A percentile compares a stretch with the other conserved stretches of the same genome.
Evolutionary conservation across 2,888 invertebrate genomes (phyloP).

Genomic region (Deilephila elpenor): DNA sequence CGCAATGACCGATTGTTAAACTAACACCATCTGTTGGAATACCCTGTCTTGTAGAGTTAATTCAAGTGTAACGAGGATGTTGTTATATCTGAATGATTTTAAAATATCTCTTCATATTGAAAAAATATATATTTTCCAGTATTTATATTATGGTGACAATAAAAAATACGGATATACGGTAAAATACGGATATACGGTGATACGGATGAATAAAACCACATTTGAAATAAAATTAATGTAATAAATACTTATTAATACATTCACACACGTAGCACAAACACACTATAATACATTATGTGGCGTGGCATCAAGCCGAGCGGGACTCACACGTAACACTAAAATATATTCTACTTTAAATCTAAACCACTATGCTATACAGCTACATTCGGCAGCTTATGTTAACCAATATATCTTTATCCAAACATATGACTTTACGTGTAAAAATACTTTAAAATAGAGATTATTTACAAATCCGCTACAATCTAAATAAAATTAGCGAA

Average conservation of each 20-base stretch:
- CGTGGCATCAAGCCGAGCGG: constrained; percentile 55
- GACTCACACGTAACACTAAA: constrained; percentile 47
- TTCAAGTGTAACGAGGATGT: no score
- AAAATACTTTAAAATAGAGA: constrained; percentile 31
- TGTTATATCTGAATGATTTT: no score
- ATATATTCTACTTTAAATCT: constrained; percentile 37
- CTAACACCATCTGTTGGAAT: no score
- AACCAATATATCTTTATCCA: constrained; percentile 27
- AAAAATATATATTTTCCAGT: no score
- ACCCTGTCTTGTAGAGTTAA: no score
- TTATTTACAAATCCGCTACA: constrained; percentile 32
- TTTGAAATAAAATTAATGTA: constrained; percentile 63
- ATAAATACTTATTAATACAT: constrained; percentile 76
- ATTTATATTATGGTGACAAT: not conserved
- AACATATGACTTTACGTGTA: constrained; percentile 28
- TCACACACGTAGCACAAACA: constrained; percentile 67
- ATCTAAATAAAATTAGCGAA: constrained; percentile 38
- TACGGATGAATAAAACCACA: constrained; percentile 26
- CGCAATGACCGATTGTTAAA: no score
- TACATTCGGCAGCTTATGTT: constrained; percentile 29
- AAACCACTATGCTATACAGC: constrained; percentile 32
- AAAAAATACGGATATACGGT: no score
- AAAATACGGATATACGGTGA: no score
- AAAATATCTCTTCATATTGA: no score
- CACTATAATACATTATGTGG: constrained; percentile 78